Base-by-base conservation (phyloP, 2,113 vertebrate genomes). In the Archocentrus centrarchus region DNA sequence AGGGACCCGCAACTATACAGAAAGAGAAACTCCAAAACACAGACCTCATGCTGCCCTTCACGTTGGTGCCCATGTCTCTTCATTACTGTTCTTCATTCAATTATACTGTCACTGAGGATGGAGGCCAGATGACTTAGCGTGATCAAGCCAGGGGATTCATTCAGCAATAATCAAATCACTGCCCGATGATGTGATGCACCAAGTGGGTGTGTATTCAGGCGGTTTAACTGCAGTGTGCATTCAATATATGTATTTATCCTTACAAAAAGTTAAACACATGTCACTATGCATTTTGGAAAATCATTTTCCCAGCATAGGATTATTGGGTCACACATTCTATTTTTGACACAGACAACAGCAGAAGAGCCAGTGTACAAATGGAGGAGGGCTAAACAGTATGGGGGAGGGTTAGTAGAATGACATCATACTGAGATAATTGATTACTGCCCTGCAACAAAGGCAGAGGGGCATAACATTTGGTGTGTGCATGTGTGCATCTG, bases 401-500 rank as follows among this genome's bases (percentile, higher is more conserved):
- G 94, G 93, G 90, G 92, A 92, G 91, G 93, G 92, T 61, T 37
- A 79, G 76, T 76, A 90, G 83, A 81, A 92, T 95, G 93, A 94
- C 91, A 93, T 94, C 92, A 94, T 93, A 84, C 87, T 90, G 81
- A 85, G 91, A 92, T 92, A 91, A 94, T 92, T 94, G 94, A 94
- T 95, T 92, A 91, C 75, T 91, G 88, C 81, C 80, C 78, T 75
- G 76, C 63, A 92, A 93, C 91, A 92, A 89, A 89, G 79, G 87
- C 81, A 80, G 37, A 63, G 18, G 81, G 59, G 32, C 62, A 79
- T 78, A 83, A 59, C 60, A 85, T 44, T 85, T 57, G 68, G 76
- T 91, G 27, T 77, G 68, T 6, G 64, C 89, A 22, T 66, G 60
- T 18, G 61, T 80, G 35, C 78, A 61, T 75, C 20, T 76, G 27